Base-by-base conservation (phyloP, 2,797 vertebrate species). In the Gymnoscopelus microlampas region DNA sequence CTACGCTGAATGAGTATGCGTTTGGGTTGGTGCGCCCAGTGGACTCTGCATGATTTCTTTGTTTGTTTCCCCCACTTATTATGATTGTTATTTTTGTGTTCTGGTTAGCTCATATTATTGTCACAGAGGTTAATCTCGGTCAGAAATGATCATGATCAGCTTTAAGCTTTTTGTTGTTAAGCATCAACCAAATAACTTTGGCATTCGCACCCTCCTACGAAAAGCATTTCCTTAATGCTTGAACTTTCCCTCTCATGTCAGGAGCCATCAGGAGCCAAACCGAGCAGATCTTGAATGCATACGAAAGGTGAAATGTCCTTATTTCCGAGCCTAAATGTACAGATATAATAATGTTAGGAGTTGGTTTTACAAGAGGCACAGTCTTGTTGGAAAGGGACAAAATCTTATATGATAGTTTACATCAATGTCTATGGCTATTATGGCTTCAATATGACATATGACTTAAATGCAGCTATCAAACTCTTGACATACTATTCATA, bases 181-280 rank as follows among this genome's bases (percentile, higher is more conserved):
- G 86, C 85, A 11, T 88, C 89, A 90, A 90, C 91, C 89, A 91
- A 92, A 89, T 80, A 78, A 84, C 85, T 84, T 84, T 76, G 80
- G 80, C 77, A 76, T 90, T 84, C 83, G 75, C 79, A 87, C 79
- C 84, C 83, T 60, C 23, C 70, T 83, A 84, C 81, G 63, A 87
- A 78, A 86, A 85, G 79, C 83, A 86, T 90, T 85, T 88, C 77
- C 85, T 75, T 85, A 78, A 86, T 87, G 88, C 86, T 87, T 78
- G 80, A 87, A 85, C 84, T 84, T 90, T 88, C 87, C 78, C 82
- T 83, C 74, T 80, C 75, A 80, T 82, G 82, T 88, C 81, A 83
- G 85, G 39, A 85, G 82, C 71, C 81, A 63, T 81, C 76, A 77
- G 74, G 70, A 35, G 76, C 73, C 65, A 24, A 87, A 67, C 81